Percentiles rank a stretch among this genome's conserved stretches.
Conservation (phyloP, 2,888 invertebrate genomes). For the Drosophila quinaria region DNA sequence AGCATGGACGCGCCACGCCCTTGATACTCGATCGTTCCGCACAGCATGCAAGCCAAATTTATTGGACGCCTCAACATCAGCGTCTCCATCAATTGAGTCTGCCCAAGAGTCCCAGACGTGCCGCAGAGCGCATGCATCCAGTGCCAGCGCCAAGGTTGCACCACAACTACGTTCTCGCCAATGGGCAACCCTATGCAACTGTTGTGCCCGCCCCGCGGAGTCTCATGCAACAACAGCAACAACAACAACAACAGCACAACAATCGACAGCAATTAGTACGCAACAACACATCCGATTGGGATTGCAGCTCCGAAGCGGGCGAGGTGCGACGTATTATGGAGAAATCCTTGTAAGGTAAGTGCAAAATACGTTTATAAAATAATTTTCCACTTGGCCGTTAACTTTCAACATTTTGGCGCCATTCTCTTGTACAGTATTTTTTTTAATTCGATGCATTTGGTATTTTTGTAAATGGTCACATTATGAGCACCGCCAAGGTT, state of each 20-base stretch:
- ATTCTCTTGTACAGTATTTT: neutral
- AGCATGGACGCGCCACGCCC: conserved; percentile 83
- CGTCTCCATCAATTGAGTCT: conserved; percentile 46
- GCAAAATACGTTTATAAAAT: neutral
- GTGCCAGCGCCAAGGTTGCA: conserved; percentile 58
- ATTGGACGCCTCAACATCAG: conserved; percentile 81
- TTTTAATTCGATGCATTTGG: neutral
- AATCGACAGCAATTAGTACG: conserved; percentile 41
- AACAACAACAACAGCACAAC: conserved; percentile 30
- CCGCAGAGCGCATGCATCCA: conserved; percentile 65
- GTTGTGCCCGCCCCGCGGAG: conserved; percentile 52
- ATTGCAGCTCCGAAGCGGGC: conserved; percentile 91
- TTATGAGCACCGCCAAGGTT: neutral
- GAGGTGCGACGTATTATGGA: conserved; percentile 89
- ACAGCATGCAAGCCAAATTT: conserved; percentile 83
- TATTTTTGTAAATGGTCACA: conserved; percentile 11
- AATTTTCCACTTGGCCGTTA: neutral
- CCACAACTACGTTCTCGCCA: conserved; percentile 39
- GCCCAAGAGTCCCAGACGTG: conserved; percentile 70
- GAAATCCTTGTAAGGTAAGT: conserved; percentile 59
- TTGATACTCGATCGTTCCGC: conserved; percentile 82
- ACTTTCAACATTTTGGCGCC: neutral
- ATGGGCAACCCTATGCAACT: conserved; percentile 51
- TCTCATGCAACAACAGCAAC: conserved; percentile 33
- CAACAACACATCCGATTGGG: conserved; percentile 86